Percentiles rank a stretch among this genome's conserved stretches.
These are phyloP conservation scores for Nemotelus pantherinus DNA, from an alignment of 2,888 invertebrate species.

Conservation along the genomic window DNA sequence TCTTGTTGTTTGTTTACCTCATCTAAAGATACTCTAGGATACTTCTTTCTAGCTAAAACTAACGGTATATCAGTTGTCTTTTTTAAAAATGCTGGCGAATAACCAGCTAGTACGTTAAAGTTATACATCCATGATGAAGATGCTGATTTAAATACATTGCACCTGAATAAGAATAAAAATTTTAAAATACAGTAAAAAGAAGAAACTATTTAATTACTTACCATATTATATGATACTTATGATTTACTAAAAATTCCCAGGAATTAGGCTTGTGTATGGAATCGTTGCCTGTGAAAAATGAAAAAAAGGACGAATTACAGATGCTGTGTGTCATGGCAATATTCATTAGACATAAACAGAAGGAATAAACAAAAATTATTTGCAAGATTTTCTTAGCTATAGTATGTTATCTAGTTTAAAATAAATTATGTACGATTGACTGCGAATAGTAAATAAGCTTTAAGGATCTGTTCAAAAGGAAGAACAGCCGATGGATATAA, in stretches of 20 bases:
- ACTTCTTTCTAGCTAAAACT: conserved; percentile 80
- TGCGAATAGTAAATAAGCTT: no score
- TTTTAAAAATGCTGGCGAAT: conserved; percentile 78
- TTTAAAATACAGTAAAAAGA: conserved; percentile 2
- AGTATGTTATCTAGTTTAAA: no score
- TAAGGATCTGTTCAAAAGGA: no score
- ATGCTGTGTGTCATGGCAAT: no score
- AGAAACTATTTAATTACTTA: conserved; percentile 58
- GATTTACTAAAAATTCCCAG: conserved; percentile 86
- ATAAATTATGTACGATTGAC: no score
- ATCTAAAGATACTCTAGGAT: conserved; percentile 78
- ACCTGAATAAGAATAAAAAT: conserved; percentile 65
- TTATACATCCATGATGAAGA: conserved; percentile 95
- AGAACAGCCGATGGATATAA: no score
- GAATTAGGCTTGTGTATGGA: conserved; percentile 74
- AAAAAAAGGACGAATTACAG: background rate
- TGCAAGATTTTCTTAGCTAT: no score
- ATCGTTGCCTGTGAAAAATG: conserved; percentile 60
- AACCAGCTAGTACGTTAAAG: conserved; percentile 86
- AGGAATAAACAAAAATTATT: no score
- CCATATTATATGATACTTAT: conserved; percentile 84
- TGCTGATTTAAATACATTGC: conserved; percentile 84
- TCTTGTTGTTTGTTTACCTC: conserved; percentile 62
- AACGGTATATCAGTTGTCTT: conserved; percentile 82
- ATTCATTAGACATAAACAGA: no score